Conservation (phyloP, 1,140 invertebrate species). For the Lucilia cuprina region DNA sequence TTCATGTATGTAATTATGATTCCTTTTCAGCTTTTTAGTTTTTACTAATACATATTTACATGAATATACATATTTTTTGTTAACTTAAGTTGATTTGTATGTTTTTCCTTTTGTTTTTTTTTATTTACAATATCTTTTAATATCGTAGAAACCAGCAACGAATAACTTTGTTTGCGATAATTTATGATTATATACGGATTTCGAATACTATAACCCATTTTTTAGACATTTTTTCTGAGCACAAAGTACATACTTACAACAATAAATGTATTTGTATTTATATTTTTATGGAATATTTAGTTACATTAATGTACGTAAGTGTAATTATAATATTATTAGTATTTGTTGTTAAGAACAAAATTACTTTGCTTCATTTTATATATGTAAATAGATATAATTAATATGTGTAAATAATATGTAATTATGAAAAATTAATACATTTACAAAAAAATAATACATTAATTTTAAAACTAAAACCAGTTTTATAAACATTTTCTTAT, state of each 20-base stretch:
- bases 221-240: not conserved
- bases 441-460: no score
- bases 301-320: no score
- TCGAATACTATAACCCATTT: not conserved
- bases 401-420: no score
- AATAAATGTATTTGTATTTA: not conserved
- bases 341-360: no score
- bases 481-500: no score
- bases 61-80: not conserved
- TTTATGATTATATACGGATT: constrained; percentile 3
- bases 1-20: not conserved
- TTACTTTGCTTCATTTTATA: no score
- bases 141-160: not conserved
- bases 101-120: not conserved
- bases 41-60: not conserved
- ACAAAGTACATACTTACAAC: not conserved
- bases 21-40: constrained; percentile 4
- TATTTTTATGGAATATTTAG: no score
- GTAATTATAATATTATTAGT: no score
- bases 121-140: not conserved
- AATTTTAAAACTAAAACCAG: no score
- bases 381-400: no score
- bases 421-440: no score
- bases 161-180: constrained; percentile 11
- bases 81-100: not conserved